Evolutionary conservation across 2,113 vertebrate genomes (phyloP).

Genomic region (Caranx melampygus): DNA sequence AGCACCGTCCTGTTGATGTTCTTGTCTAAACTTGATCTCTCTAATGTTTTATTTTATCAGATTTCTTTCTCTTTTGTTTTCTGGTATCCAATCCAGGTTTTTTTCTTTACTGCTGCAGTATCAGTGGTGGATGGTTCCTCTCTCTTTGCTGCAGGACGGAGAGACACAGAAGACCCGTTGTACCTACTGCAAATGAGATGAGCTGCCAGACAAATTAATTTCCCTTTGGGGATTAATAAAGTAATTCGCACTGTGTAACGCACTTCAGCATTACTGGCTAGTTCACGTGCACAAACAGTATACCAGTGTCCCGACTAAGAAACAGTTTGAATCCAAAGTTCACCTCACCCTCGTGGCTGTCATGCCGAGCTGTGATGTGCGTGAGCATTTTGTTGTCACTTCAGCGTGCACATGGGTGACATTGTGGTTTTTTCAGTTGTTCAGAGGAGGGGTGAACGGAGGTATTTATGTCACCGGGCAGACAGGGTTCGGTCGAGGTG

Average conservation of each 20-base stretch:
- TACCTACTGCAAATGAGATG: no score
- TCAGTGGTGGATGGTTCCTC: neutral
- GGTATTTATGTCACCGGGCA: slow-evolving; percentile 54
- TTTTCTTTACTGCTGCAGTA: neutral
- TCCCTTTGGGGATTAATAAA: no score
- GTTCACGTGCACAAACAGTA: neutral
- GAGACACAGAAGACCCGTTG: no score
- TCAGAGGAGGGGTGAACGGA: slow-evolving; percentile 52
- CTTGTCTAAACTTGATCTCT: neutral
- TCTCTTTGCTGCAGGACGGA: no score
- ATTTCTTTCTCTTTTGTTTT: neutral
- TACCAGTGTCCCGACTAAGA: slow-evolving; percentile 5
- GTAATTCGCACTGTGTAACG: neutral
- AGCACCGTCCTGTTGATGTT: neutral
- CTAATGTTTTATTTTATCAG: neutral
- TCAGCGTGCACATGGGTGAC: neutral
- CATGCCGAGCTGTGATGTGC: slow-evolving; percentile 20
- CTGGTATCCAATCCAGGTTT: no score
- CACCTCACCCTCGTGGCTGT: neutral
- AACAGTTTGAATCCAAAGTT: slow-evolving; percentile 23
- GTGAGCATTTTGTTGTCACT: slow-evolving; percentile 17
- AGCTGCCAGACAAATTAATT: no score
- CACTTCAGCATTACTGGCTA: neutral
- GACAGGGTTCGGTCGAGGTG: slow-evolving; percentile 49
- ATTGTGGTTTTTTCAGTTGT: neutral